Evolutionary conservation across 2,888 invertebrate genomes (phyloP).

Genomic region (Dryobotodes eremita): DNA sequence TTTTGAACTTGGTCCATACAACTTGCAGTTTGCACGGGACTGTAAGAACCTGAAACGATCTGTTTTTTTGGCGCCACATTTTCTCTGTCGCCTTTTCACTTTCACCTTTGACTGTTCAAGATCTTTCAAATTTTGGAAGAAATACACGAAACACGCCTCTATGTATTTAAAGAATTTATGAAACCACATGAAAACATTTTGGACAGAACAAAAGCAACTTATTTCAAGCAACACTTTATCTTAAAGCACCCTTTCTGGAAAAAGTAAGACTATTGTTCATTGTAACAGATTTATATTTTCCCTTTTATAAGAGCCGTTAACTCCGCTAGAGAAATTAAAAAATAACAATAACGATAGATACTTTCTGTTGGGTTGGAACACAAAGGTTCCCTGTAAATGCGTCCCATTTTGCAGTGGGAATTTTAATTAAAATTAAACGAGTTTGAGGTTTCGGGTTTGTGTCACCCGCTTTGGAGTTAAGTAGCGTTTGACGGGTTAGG

Average conservation of each 20-base stretch:
- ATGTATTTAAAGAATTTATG: constrained; percentile 11
- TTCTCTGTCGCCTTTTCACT: background rate
- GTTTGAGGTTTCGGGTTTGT: constrained; percentile 67
- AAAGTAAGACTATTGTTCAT: constrained; percentile 70
- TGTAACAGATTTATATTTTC: constrained; percentile 67
- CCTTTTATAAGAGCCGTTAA: constrained; percentile 67
- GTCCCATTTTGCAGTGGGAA: constrained; percentile 69
- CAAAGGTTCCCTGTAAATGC: constrained; percentile 73
- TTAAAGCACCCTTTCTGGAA: constrained; percentile 68
- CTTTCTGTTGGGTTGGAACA: constrained; percentile 66
- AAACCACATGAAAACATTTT: constrained; percentile 49
- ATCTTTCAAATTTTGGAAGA: background rate
- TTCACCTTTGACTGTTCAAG: background rate
- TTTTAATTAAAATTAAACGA: constrained; percentile 74
- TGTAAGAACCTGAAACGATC: background rate
- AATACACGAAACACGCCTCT: background rate
- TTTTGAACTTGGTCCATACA: constrained; percentile 3
- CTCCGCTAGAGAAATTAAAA: constrained; percentile 71
- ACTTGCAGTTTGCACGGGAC: background rate
- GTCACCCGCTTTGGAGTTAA: constrained; percentile 65
- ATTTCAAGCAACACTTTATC: constrained; percentile 57
- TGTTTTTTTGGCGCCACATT: background rate
- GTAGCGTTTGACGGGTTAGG: constrained; percentile 56
- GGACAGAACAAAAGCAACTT: constrained; percentile 54
- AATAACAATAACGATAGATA: constrained; percentile 72